Percentiles rank a stretch among this genome's conserved stretches.
Evolutionary conservation across 2,113 vertebrate species (phyloP).

Genomic region (Morone saxatilis): DNA sequence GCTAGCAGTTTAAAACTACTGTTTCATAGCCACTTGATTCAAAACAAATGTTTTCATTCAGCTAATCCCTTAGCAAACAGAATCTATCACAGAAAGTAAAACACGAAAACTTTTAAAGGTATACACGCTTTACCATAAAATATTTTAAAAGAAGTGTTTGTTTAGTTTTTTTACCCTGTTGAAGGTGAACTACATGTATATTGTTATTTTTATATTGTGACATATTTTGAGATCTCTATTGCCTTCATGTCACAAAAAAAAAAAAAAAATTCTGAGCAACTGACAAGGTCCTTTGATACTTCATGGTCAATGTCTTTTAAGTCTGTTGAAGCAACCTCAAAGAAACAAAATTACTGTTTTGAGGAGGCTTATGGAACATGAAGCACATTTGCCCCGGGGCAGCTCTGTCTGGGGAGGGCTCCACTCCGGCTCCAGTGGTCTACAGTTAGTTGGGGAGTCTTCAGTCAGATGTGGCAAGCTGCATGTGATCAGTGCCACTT

Average conservation of each 20-base stretch:
- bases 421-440: slow-evolving; percentile 75
- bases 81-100: slow-evolving; percentile 9
- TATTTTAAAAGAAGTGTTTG: neutral
- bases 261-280: slow-evolving; percentile 5
- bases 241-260: slow-evolving; percentile 21
- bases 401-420: slow-evolving; percentile 67
- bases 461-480: slow-evolving; percentile 69
- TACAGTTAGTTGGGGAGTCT: slow-evolving; percentile 58
- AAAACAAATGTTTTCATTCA: slow-evolving; percentile 72
- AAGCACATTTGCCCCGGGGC: slow-evolving; percentile 60
- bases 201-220: neutral
- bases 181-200: neutral
- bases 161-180: no score
- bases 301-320: slow-evolving; percentile 46
- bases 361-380: slow-evolving; percentile 63
- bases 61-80: slow-evolving; percentile 19
- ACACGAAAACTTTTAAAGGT: neutral
- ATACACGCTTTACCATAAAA: neutral
- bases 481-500: slow-evolving; percentile 67
- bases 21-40: slow-evolving; percentile 69
- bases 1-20: slow-evolving; percentile 58
- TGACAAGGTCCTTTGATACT: slow-evolving; percentile 41
- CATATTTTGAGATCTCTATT: slow-evolving; percentile 39
- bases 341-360: slow-evolving; percentile 67
- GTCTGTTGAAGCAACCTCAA: slow-evolving; percentile 56